Conservation (phyloP, 2,797 vertebrate species). For the Acropternis orthonyx region DNA sequence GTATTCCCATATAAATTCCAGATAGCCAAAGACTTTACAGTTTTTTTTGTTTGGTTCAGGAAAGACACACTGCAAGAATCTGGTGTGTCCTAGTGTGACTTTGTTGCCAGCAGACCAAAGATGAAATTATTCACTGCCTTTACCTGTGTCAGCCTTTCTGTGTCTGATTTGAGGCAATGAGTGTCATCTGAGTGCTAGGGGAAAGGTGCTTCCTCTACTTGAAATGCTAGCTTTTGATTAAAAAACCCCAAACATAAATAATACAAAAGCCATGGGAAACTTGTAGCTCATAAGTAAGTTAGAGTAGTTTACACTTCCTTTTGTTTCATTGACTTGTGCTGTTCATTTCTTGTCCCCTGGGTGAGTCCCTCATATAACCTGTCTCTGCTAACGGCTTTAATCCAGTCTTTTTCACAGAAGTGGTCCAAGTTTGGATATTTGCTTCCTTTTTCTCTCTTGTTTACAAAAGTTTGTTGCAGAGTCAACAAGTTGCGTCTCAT, state of each 20-base stretch:
- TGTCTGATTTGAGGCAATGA: not conserved
- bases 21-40: not conserved
- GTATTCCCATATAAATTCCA: not conserved
- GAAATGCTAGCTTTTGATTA: not conserved
- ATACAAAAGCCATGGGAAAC: not conserved
- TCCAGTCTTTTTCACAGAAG: not conserved
- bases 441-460: not conserved
- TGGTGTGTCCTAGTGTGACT: not conserved
- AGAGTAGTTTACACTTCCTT: not conserved
- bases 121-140: not conserved
- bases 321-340: not conserved
- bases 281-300: not conserved
- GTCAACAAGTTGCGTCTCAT: not conserved
- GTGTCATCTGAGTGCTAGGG: not conserved
- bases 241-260: not conserved
- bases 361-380: accelerated
- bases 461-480: not conserved
- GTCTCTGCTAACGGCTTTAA: not conserved
- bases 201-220: not conserved
- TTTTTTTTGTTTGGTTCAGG: not conserved
- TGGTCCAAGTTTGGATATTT: not conserved
- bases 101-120: not conserved
- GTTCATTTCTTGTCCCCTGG: accelerated
- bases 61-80: not conserved
- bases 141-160: not conserved